Evolutionary conservation across 2,113 vertebrate genomes (phyloP), one percentile per base, ranked within the genome.

Genomic region (Tachuris rubrigastra): DNA sequence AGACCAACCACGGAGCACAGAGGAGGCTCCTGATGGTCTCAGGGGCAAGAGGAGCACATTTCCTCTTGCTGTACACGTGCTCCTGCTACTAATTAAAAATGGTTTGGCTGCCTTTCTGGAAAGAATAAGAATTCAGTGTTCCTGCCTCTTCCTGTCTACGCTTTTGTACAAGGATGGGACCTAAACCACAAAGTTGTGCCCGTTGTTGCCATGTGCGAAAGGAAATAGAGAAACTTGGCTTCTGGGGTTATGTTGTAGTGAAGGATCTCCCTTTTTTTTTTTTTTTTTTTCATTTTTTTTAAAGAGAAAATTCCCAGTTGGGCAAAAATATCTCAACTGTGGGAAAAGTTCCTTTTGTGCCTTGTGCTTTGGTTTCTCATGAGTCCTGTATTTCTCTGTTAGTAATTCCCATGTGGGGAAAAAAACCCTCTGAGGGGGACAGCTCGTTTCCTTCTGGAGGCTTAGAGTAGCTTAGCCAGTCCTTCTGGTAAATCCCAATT

Each of bases 51-150:
- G 23, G 14, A 79, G 23, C 20, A 12, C 0, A 0, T 39, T 95
- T 94, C 84, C 65, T 90, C 21, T 59, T 63, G 44, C 66, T 46
- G n/a, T 31, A 10, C 63, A 3, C 49, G 1, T 25, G 46, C 27
- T 91, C 7, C 78, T 94, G 78, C 73, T 75, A 31, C 78, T 82
- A 69, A 60, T 49, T 52, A 33, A 60, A 55, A 59, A 23, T 15
- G 2, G 18, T 46, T 85, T 97, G 94, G 94, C 89, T 85, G 84
- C 56, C 23, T 8, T 89, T 93, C 18, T 93, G 94, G 94, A 92
- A 95, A 92, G 47, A 95, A 27, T 71, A 58, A 76, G 89, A 78
- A 63, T 65, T 62, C 66, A 14, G 39, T 21, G 41, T 92, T 75
- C 60, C 72, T 82, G 47, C 56, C 53, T 37, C 44, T 85, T 94